Base-by-base conservation (phyloP, 1,140 invertebrate genomes). In the Musca vetustissima region DNA sequence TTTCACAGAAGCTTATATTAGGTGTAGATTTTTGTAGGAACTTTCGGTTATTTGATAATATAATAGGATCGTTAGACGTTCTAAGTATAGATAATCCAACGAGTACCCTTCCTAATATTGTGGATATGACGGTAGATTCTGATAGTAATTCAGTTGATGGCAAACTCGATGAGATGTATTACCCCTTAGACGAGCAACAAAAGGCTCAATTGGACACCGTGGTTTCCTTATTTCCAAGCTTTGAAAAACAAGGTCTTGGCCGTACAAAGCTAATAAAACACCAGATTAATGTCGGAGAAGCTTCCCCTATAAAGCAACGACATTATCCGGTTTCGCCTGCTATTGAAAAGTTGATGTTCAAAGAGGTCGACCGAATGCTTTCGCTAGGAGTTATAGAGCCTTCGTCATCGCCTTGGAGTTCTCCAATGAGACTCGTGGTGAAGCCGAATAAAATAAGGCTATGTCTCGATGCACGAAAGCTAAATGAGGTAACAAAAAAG, bases 401-500 rank as follows among this genome's bases (percentile, higher is more conserved):
- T 21, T 36, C 50, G 1, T n/a, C 43, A 2, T 53, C 48, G 8
- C 50, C 66, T 24, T 67, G 66, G 52, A 67, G 66, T 47, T 67
- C 66, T 36, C 71, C 71, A 78, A 67, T 67, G 52, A 52, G 66
- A 24, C 28, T 67, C 25, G 66, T 67, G 15, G 13, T 57, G 13
- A 67, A 67, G 19, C 66, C 50, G 1, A 32, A 32, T 8, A 67
- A 67, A 55, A 25, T 67, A 43, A 25, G 24, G 21, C 32, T 67
- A 15, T 67, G 79, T 57, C 64, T 82, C 0, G 76, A 81, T 70
- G 78, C 67, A 52, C 50, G 80, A 9, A 74, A 74, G 17, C 14
- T 80, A 1, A 80, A 83, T 71, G 25, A 32, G 0, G 73, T 64
- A 1, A 71, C 67, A 4, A 36, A 65, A 53, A 71, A 71, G 50